A percentile compares a stretch with the other conserved stretches of the same genome.
phyloP scores from a whole-genome alignment of 2,888 invertebrate species.

The Chymomyza caudatula region DNA sequence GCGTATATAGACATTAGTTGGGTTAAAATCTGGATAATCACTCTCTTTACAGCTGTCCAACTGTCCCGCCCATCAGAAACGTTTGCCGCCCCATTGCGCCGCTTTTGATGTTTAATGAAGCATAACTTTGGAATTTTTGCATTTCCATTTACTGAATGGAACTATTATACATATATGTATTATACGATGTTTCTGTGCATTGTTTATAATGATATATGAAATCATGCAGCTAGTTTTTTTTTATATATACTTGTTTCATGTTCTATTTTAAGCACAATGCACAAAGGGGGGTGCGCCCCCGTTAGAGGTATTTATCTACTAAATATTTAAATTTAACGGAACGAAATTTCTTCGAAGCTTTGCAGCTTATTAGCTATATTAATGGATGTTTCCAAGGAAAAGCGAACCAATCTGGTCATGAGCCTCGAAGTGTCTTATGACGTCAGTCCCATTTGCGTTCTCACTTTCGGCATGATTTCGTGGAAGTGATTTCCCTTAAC shows the following conservation, averaged over 20 bases:
- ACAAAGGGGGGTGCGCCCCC: conserved; percentile 10
- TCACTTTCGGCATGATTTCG: no score
- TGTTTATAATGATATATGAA: conserved; percentile 33
- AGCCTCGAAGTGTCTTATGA: no score
- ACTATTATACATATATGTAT: background rate
- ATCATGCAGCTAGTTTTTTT: conserved; percentile 49
- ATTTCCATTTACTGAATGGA: conserved; percentile 30
- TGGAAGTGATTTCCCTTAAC: no score
- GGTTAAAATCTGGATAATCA: background rate
- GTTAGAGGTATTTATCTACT: background rate
- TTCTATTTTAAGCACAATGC: conserved; percentile 38
- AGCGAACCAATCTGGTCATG: no score
- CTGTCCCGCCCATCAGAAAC: background rate
- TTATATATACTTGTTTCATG: background rate
- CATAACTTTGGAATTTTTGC: conserved; percentile 40
- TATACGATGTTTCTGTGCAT: conserved; percentile 18
- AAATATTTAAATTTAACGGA: no score
- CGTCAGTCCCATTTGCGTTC: no score
- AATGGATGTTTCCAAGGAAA: no score
- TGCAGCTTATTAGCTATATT: no score
- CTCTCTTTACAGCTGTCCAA: background rate
- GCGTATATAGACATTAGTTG: background rate
- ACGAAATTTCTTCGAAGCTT: no score
- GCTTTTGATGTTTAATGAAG: conserved; percentile 21
- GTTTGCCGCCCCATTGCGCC: background rate